Conservation (phyloP, 2,797 vertebrate species). For the Thalassophryne amazonica region DNA sequence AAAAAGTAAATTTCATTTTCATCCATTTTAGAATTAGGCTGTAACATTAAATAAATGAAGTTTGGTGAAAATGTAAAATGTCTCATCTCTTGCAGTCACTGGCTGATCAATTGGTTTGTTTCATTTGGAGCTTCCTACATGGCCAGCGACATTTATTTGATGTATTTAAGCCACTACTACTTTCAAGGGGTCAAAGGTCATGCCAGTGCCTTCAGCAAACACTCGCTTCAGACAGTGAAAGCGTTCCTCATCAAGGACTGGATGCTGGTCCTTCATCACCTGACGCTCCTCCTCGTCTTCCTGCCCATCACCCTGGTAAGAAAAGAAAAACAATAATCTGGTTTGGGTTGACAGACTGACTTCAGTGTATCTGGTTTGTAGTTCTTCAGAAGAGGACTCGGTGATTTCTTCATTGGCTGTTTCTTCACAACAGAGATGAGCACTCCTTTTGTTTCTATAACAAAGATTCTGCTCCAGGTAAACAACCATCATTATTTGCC, state of each 20-base stretch:
- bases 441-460: conserved; percentile 84
- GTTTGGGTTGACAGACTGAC: not conserved
- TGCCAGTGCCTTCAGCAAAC: conserved; percentile 10
- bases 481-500: too few relatives aligned
- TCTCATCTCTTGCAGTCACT: conserved; percentile 75
- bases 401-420: conserved; percentile 90
- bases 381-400: conserved; percentile 84
- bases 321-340: too few relatives aligned
- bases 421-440: conserved; percentile 86
- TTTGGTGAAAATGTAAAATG: not conserved
- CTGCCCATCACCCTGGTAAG: conserved; percentile 83
- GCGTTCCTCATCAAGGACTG: conserved; percentile 81
- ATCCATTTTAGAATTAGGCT: too few relatives aligned
- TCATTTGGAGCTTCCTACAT: conserved; percentile 86
- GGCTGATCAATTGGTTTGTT: conserved; percentile 81
- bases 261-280: conserved; percentile 86
- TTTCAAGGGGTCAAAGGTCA: conserved; percentile 58
- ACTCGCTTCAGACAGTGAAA: conserved; percentile 63
- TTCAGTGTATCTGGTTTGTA: conserved; percentile 39
- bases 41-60: too few relatives aligned
- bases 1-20: too few relatives aligned
- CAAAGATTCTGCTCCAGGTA: conserved; percentile 89
- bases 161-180: conserved; percentile 88
- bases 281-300: conserved; percentile 79
- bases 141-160: conserved; percentile 82